A percentile compares a stretch with the other conserved stretches of the same genome.
These are phyloP conservation scores for Meliscaeva auricollis DNA, from an alignment of 2,888 invertebrate genomes.

Conservation along the genomic window DNA sequence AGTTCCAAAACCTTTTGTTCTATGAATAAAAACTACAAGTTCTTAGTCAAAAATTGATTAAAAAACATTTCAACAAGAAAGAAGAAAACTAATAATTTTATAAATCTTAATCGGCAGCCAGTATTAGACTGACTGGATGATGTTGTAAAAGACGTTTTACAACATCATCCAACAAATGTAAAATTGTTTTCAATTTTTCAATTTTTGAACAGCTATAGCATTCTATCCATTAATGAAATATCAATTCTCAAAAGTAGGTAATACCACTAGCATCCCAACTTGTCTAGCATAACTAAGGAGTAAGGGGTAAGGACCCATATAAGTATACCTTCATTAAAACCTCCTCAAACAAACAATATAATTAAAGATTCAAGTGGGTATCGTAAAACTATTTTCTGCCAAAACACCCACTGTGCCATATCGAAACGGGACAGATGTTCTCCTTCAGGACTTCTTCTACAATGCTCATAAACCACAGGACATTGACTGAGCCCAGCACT, in stretches of 20 bases:
- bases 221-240: background rate
- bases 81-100: too few species aligned
- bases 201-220: too few species aligned
- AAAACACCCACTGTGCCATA: conserved; percentile 60
- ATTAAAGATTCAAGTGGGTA: conserved; percentile 63
- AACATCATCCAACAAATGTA: too few species aligned
- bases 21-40: too few species aligned
- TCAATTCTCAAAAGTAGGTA: background rate
- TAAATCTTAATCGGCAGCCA: too few species aligned
- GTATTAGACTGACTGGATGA: too few species aligned
- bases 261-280: background rate
- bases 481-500: conserved; percentile 61
- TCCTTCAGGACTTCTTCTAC: background rate
- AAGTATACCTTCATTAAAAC: conserved; percentile 14
- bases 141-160: too few species aligned
- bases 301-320: background rate
- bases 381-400: conserved; percentile 55
- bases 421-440: conserved; percentile 59
- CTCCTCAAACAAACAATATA: conserved; percentile 42
- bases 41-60: too few species aligned
- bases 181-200: too few species aligned
- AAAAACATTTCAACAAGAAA: too few species aligned
- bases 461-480: conserved; percentile 60
- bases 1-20: too few species aligned
- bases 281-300: background rate